These are phyloP conservation scores for Octonoba sinensis DNA, from an alignment of 2,888 invertebrate genomes.

Conservation along the genomic window DNA sequence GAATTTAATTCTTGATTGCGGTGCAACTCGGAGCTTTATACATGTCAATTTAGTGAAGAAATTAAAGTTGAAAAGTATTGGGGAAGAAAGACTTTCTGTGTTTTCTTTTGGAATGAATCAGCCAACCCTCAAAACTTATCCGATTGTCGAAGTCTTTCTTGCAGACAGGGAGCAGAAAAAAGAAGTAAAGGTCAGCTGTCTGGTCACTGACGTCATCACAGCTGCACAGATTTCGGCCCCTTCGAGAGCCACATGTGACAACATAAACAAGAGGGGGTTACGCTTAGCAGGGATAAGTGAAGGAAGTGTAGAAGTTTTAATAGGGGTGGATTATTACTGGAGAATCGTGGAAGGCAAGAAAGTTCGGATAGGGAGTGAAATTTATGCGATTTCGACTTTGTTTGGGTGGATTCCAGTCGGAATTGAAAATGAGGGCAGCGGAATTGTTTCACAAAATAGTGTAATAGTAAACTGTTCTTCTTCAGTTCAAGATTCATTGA, in stretches of 20 bases:
- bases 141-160: background rate
- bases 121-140: background rate
- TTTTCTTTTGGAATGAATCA: background rate
- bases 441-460: too few relatives aligned
- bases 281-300: background rate
- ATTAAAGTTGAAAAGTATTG: background rate
- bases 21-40: background rate
- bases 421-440: too few relatives aligned
- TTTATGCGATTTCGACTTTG: too few relatives aligned
- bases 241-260: background rate
- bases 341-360: background rate
- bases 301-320: background rate
- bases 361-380: too few relatives aligned
- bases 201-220: background rate
- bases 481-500: too few relatives aligned
- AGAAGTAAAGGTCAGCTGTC: too few relatives aligned
- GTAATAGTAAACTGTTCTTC: too few relatives aligned
- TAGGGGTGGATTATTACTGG: background rate
- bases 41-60: background rate
- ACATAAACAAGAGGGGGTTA: background rate
- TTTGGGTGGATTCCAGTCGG: too few relatives aligned
- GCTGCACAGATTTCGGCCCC: background rate
- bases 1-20: background rate
- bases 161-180: background rate
- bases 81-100: background rate